Conservation (phyloP, 2,797 vertebrate genomes). For the Lycodopsis pacificus region DNA sequence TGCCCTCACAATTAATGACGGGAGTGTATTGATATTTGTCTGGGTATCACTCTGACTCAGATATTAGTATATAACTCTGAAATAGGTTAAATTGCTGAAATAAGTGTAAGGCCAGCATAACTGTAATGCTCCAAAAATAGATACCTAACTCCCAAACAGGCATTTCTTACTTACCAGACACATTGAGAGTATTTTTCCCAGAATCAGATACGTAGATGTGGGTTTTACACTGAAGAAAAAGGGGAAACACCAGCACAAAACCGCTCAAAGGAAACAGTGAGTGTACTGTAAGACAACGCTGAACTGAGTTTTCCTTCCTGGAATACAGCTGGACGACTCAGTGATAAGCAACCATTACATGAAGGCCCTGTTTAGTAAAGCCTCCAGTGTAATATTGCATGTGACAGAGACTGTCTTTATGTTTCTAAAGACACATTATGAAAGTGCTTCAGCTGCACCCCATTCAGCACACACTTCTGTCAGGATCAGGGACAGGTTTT, state of each 20-base stretch:
- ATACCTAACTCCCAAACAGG: conserved; percentile 13
- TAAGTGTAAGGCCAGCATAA: background rate
- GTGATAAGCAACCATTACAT: conserved; percentile 38
- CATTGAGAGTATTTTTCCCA: conserved; percentile 42
- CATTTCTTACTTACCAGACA: conserved; percentile 12
- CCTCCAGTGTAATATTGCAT: conserved; percentile 52
- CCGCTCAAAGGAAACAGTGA: conserved; percentile 36
- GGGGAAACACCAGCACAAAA: conserved; percentile 41
- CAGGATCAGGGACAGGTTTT: conserved; percentile 61
- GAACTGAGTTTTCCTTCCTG: conserved; percentile 28
- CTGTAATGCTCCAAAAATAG: background rate
- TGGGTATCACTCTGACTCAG: conserved; percentile 3
- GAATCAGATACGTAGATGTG: conserved; percentile 45
- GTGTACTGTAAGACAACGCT: conserved; percentile 21
- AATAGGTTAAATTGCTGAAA: conserved; percentile 7
- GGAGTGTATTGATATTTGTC: background rate
- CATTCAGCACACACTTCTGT: conserved; percentile 60
- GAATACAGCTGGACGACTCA: conserved; percentile 42
- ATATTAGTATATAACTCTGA: conserved; percentile 2
- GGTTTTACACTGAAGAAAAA: conserved; percentile 17
- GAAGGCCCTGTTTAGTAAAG: conserved; percentile 49
- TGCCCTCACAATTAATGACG: conserved; percentile 17
- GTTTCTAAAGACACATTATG: conserved; percentile 52
- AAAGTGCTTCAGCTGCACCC: conserved; percentile 46
- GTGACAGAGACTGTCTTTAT: conserved; percentile 65